Evolutionary conservation across 2,888 invertebrate species (phyloP).

Genomic region (Brenthis ino): DNA sequence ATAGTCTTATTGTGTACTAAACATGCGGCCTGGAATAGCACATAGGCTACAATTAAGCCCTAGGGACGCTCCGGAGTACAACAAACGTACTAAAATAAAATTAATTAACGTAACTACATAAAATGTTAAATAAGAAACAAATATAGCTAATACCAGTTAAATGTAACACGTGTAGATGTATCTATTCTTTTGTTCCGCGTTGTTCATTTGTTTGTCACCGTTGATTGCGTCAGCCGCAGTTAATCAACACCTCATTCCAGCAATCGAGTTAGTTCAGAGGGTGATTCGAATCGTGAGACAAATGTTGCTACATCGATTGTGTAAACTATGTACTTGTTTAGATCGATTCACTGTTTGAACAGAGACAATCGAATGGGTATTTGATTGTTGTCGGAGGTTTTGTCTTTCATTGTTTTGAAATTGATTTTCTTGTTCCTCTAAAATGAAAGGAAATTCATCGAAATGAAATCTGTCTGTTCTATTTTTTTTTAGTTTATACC

Average conservation of each 20-base stretch:
- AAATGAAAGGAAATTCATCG: too few relatives aligned
- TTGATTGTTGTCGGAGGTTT: neutral
- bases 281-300: constrained; percentile 25
- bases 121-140: constrained; percentile 1
- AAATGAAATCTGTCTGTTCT: too few relatives aligned
- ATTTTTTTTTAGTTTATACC: too few relatives aligned
- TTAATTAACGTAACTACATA: too few relatives aligned
- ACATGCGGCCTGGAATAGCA: too few relatives aligned
- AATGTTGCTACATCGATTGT: constrained; percentile 20
- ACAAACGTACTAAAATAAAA: too few relatives aligned
- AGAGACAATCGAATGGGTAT: neutral
- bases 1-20: too few relatives aligned
- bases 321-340: constrained; percentile 7
- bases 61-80: too few relatives aligned
- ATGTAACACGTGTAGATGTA: constrained; percentile 1
- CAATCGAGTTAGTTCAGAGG: constrained; percentile 28
- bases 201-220: constrained; percentile 25
- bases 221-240: constrained; percentile 31
- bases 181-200: constrained; percentile 17
- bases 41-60: too few relatives aligned
- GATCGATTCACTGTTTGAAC: constrained; percentile 11
- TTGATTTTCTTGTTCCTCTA: too few relatives aligned
- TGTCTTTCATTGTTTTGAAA: too few relatives aligned
- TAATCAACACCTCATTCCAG: constrained; percentile 31
- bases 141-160: neutral